Percentiles rank a stretch among this genome's conserved stretches.
Conservation (phyloP, 1,140 invertebrate species). For the Ceratitis capitata region DNA sequence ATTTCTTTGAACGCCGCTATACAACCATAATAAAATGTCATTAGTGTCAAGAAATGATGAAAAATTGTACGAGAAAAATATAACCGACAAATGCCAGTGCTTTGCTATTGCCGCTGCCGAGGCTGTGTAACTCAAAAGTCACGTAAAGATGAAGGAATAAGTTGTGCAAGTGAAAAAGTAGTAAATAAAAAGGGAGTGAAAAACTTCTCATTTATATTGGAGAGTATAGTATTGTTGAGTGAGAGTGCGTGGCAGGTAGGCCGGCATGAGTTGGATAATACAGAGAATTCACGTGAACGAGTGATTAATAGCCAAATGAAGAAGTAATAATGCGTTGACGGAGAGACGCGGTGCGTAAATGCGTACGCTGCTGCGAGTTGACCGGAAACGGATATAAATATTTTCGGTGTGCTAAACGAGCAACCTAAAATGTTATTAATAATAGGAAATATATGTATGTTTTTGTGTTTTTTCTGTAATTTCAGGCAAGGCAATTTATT, state of each 20-base stretch:
- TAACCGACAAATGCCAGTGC: slow-evolving; percentile 26
- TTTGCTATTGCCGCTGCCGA: not conserved
- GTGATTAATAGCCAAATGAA: slow-evolving; percentile 14
- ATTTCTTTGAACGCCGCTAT: slow-evolving; percentile 25
- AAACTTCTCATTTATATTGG: not conserved
- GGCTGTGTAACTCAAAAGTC: slow-evolving; percentile 16
- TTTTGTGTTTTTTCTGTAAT: not conserved
- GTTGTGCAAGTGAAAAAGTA: not conserved
- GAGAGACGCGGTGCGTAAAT: not conserved
- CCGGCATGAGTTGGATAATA: slow-evolving; percentile 1
- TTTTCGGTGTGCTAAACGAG: not conserved
- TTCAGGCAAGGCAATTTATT: not conserved
- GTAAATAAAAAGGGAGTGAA: not conserved
- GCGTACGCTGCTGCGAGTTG: not conserved
- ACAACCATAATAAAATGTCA: slow-evolving; percentile 41
- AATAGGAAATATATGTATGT: not conserved
- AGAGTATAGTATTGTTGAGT: not conserved
- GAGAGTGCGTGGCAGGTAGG: not conserved
- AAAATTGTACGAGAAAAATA: slow-evolving; percentile 19
- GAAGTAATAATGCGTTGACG: not conserved
- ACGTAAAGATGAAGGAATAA: slow-evolving; percentile 10
- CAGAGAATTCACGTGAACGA: not conserved
- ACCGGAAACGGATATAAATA: not conserved
- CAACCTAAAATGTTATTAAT: not conserved
- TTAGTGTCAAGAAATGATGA: slow-evolving; percentile 43